Percentiles rank a stretch among this genome's conserved stretches.
These are phyloP conservation scores for Silvanus unidentatus DNA, from an alignment of 2,888 invertebrate genomes.

Conservation along the genomic window DNA sequence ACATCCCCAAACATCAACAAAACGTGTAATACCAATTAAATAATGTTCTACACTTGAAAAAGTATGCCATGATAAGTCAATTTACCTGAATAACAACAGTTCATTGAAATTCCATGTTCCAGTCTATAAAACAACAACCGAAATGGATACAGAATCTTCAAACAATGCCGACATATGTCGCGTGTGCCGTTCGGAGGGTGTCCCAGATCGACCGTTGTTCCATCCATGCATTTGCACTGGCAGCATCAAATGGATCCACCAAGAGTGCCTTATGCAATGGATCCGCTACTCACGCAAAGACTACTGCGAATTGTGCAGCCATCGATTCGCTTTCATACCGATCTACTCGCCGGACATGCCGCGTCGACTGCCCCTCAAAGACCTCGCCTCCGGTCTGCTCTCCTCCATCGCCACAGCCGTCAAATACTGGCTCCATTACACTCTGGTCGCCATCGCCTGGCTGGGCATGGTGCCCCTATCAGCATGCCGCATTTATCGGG, in stretches of 20 bases:
- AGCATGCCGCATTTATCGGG: slow-evolving; percentile 84
- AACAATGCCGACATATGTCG: slow-evolving; percentile 82
- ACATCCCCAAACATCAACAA: no score
- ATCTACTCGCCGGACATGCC: slow-evolving; percentile 99
- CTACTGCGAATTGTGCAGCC: slow-evolving; percentile 96
- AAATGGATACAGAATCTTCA: slow-evolving; percentile 48
- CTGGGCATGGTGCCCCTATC: slow-evolving; percentile 93
- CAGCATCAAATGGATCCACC: slow-evolving; percentile 98
- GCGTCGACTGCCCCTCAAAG: slow-evolving; percentile 86
- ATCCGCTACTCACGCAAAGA: slow-evolving; percentile 98
- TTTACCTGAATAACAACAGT: no score
- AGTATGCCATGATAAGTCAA: no score
- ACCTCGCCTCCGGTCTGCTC: slow-evolving; percentile 85
- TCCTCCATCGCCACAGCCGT: slow-evolving; percentile 87
- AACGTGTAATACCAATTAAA: no score
- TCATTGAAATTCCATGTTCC: no score
- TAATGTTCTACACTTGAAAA: no score
- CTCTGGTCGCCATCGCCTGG: slow-evolving; percentile 95
- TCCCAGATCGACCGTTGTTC: slow-evolving; percentile 86
- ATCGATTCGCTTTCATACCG: slow-evolving; percentile 96
- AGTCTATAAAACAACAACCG: no score
- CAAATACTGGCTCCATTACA: slow-evolving; percentile 96
- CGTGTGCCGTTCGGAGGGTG: slow-evolving; percentile 93
- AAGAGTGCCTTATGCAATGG: slow-evolving; percentile 98
- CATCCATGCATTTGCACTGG: slow-evolving; percentile 99